Evolutionary conservation across 2,888 invertebrate species (phyloP), one percentile per base, ranked within the genome.

Genomic region (Phrixothrix hirtus): DNA sequence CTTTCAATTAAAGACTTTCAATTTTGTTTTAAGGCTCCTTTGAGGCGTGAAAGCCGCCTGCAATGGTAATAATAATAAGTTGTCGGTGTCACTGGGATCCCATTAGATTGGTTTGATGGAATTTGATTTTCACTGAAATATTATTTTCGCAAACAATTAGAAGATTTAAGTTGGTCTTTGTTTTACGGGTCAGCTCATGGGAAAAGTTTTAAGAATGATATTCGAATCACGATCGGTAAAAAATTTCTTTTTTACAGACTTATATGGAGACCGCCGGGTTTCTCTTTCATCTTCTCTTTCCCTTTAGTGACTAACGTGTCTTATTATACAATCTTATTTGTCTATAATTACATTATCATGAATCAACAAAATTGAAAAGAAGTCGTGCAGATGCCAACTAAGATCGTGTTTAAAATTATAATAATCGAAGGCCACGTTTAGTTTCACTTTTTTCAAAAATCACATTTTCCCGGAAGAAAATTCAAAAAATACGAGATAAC

Each of bases 311-410:
- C 41, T 41, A 26, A 48, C 26, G 29, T 29, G 34, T 27, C 32
- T 48, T 48, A 48, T 48, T 48, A 41, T 39, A 48, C 48, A 48
- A 48, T 48, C 27, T 42, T 41, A 48, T 48, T 48, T 48, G 39
- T 48, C 47, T 48, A 39, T 48, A 48, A 48, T 48, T 48, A 48
- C 31, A 41, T 32, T 41, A 41, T 48, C 41, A 14, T 48, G 48
- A 48, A 48, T 48, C 48, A 35, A 48, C 48, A 48, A 48, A 41
- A 48, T 41, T 41, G 36, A 48, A 26, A 41, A 29, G 41, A 47
- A 47, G 39, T 48, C 48, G 48, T 48, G 48, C 48, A 17, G 29
- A 31, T 17, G 27, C 15, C 26, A 15, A 47, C 37, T 38, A 21
- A 39, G 39, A 34, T 34, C 47, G 47, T 47, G 47, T 13, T 21